Conservation (phyloP, 2,888 invertebrate genomes). For the Sarcophaga caerulescens region DNA sequence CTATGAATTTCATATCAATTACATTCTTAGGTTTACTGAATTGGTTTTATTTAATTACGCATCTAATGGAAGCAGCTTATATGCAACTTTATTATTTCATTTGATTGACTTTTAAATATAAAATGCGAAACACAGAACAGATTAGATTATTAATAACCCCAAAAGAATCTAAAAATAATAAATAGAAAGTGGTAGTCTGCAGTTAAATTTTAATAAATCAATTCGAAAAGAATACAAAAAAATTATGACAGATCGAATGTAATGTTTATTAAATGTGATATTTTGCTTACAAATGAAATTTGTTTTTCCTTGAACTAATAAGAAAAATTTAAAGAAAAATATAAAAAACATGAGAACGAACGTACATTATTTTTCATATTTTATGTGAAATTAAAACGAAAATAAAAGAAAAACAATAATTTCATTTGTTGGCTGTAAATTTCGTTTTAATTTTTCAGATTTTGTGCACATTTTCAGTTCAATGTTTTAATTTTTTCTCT, state of each 20-base stretch:
- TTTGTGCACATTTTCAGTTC: neutral
- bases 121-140: too few relatives aligned
- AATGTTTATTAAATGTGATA: neutral
- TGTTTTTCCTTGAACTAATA: conserved; percentile 42
- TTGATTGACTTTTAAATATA: too few relatives aligned
- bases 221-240: neutral
- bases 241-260: neutral
- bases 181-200: neutral
- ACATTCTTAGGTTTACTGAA: too few relatives aligned
- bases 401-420: conserved; percentile 4
- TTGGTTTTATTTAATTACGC: too few relatives aligned
- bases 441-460: neutral
- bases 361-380: conserved; percentile 21
- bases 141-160: too few relatives aligned
- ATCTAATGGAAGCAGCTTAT: too few relatives aligned
- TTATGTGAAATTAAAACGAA: conserved; percentile 41
- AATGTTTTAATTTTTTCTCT: neutral
- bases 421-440: conserved; percentile 11
- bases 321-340: conserved; percentile 3
- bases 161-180: too few relatives aligned
- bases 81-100: too few relatives aligned
- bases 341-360: neutral
- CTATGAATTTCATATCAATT: too few relatives aligned
- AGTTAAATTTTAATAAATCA: neutral
- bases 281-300: conserved; percentile 25